Evolutionary conservation across 2,888 invertebrate genomes (phyloP), one percentile per base, ranked within the genome.

Genomic region (Dolomedes plantarius): DNA sequence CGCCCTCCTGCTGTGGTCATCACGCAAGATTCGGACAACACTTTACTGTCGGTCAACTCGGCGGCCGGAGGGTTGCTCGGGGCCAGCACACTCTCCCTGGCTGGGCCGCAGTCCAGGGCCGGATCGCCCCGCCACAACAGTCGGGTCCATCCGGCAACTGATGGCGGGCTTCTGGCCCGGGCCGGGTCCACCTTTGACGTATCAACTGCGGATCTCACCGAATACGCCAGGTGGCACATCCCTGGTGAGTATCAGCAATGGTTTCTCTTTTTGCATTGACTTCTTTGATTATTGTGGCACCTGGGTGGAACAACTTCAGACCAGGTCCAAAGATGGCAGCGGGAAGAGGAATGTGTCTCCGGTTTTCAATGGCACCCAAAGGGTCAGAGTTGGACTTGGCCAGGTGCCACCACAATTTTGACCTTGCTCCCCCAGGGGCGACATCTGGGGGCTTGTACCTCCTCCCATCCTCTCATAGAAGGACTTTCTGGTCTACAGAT

Each of bases 1-100:
- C 78, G 81, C 46, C 87, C 87, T 36, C 87, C 87, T 23, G 82
- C 87, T 16, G 87, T 87, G 41, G 87, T 87, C 64, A 87, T 87
- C 71, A 87, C 87, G 1, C 81, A 87, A 23, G 87, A 87, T 36
- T 74, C 87, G 11, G 87, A 87, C 41, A 82, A 29, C 16, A 56
- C 82, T 28, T 62, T 72, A 6, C 31, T 73, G 16, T 73, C 77
- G 16, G 74, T 79, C 29, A 86, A 79, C 31, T 74, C 78, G 16
- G 67, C 85, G 2, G 32, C 74, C 0, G 85, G 78, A 0, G 85
- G 75, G 13, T 72, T 77, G 16, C 62, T 79, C 9, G 85, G 85
- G 7, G 36, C 74, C 39, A 79, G 78, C 64, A 79, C 85, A 5
- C 32, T 86, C 19, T 86, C 85, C 46, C 50, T 86, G 16, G 83